Evolutionary conservation across 2,797 vertebrate species (phyloP), one percentile per base, ranked within the genome.

Genomic region (Pteropus rufus): DNA sequence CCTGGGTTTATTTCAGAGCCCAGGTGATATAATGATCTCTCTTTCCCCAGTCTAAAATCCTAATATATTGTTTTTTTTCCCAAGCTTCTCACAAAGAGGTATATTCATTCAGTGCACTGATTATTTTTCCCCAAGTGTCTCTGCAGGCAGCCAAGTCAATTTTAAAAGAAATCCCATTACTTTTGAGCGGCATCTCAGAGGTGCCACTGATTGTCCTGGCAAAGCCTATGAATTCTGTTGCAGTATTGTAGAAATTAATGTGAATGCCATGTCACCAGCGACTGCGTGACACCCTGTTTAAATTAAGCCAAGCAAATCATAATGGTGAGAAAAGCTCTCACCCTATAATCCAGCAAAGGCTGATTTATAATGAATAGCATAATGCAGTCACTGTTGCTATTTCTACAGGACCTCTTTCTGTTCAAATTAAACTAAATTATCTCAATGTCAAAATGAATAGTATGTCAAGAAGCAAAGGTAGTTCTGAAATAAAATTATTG

Each of bases 121-220:
- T 75, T 70, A 4, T 77, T 65, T 95, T 97, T 96, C 67, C 91
- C 83, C 94, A 90, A 94, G 76, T 80, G 26, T 77, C 76, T 93
- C 93, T 95, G n/a, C 69, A 96, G 54, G 76, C 49, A 46, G 26
- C 87, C 87, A 77, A 94, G 65, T 93, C 93, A 69, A 26, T 96
- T 97, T 95, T 88, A 91, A 96, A 77, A 87, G 70, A 95, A 94
- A 96, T 77, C 29, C 34, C 1, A 2, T 89, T 95, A 85, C 52
- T 64, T 65, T 44, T 56, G 89, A 97, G 83, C 80, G 62, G 52
- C 69, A 93, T 92, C 75, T 92, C 14, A 6, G 31, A 39, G 15
- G 41, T 89, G 46, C 67, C 52, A 2, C 46, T 67, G 52, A 85
- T 60, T 79, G 36, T 83, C 46, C 3, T 58, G 44, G 81, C n/a